phyloP scores from a whole-genome alignment of 1,140 invertebrate species.

The Lethrus apterus region DNA sequence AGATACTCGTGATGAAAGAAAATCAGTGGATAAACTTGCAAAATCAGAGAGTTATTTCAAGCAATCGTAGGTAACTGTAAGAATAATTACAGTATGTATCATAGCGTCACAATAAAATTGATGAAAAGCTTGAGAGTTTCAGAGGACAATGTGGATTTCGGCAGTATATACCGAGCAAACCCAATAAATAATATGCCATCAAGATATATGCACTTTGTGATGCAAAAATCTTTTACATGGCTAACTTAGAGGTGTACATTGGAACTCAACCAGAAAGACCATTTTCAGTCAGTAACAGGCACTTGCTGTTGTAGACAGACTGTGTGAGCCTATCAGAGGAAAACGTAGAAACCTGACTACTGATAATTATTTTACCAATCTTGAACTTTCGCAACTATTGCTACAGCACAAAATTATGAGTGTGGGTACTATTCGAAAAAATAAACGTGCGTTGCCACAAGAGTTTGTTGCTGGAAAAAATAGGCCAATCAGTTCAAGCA shows the following conservation, averaged over 20 bases:
- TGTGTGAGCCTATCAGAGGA: not conserved
- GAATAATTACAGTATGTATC: too few species aligned
- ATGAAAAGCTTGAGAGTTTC: conserved; percentile 40
- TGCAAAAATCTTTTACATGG: conserved; percentile 28
- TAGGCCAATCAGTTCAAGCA: conserved; percentile 8
- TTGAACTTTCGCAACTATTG: conserved; percentile 1
- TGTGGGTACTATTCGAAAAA: conserved; percentile 33
- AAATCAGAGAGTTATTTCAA: too few species aligned
- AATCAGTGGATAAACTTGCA: conserved; percentile 32
- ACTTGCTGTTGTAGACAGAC: conserved; percentile 1
- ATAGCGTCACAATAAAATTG: too few species aligned
- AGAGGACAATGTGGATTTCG: conserved; percentile 21
- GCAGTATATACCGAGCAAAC: conserved; percentile 30
- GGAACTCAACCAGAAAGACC: conserved; percentile 11
- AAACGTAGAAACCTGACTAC: conserved; percentile 16
- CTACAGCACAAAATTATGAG: conserved; percentile 26
- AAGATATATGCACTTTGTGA: conserved; percentile 36
- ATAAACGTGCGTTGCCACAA: conserved; percentile 37
- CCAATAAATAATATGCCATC: conserved; percentile 39
- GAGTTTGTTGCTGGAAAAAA: conserved; percentile 23
- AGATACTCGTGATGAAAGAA: conserved; percentile 25
- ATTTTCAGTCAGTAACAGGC: conserved; percentile 1
- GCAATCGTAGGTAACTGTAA: too few species aligned
- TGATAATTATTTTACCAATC: conserved; percentile 22
- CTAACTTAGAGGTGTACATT: conserved; percentile 35